Conservation (phyloP, 2,113 vertebrate genomes). For the Xiphophorus couchianus region DNA sequence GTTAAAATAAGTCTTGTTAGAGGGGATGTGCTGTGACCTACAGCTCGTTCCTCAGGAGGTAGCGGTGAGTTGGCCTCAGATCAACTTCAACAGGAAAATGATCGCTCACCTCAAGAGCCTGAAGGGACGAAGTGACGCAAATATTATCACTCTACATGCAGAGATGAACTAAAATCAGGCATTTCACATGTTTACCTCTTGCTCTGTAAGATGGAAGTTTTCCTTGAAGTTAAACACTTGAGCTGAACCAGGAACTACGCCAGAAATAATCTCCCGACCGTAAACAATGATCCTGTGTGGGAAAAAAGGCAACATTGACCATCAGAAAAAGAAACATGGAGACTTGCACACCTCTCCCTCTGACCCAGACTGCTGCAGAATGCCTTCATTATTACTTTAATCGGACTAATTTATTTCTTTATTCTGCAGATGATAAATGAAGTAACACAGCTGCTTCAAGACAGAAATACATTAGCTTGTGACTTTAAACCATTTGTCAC, state of each 20-base stretch:
- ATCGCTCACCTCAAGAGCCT: constrained; percentile 88
- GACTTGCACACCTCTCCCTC: not conserved
- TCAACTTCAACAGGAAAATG: constrained; percentile 90
- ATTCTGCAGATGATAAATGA: not conserved
- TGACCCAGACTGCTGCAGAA: not conserved
- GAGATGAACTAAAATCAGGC: not conserved
- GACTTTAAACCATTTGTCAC: too few species aligned
- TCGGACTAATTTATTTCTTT: not conserved
- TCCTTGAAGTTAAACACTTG: constrained; percentile 84
- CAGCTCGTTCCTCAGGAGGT: constrained; percentile 76
- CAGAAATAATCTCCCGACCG: constrained; percentile 75
- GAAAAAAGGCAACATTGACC: not conserved
- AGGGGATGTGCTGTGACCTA: constrained; percentile 40
- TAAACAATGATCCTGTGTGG: constrained; percentile 84
- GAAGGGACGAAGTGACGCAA: not conserved
- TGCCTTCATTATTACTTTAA: not conserved
- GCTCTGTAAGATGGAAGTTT: constrained; percentile 74
- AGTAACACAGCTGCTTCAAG: not conserved
- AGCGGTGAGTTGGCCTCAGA: constrained; percentile 77
- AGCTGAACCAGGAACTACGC: constrained; percentile 81
- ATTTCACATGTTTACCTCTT: constrained; percentile 72
- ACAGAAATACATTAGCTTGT: too few species aligned
- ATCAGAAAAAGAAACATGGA: not conserved
- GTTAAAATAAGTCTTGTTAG: not conserved
- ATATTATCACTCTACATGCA: not conserved